Conservation (phyloP, 1,140 invertebrate species). For the Drosophila mojavensis region DNA sequence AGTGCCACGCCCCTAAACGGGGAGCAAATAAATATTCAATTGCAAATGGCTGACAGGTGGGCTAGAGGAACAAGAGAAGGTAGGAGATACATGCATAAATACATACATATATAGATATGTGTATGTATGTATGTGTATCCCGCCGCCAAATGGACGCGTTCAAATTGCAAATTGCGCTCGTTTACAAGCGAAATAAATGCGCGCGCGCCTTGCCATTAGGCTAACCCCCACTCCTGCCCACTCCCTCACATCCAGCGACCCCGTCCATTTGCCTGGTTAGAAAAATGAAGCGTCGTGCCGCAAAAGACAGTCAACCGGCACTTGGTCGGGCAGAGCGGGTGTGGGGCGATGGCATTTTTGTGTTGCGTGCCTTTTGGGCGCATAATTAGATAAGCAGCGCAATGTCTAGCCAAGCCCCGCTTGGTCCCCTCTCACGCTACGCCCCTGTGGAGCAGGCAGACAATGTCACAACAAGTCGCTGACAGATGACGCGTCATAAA, state of each 20-base stretch:
- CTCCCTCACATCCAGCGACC: background rate
- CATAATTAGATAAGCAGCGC: constrained; percentile 75
- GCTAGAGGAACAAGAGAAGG: background rate
- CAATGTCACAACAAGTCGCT: constrained; percentile 71
- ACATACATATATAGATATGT: background rate
- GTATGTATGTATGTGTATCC: background rate
- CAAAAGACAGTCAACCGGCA: constrained; percentile 61
- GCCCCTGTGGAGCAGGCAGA: background rate
- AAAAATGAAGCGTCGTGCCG: constrained; percentile 76
- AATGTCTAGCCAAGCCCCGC: constrained; percentile 45
- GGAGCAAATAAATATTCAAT: constrained; percentile 74
- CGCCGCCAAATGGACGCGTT: constrained; percentile 60
- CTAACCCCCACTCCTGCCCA: constrained; percentile 2
- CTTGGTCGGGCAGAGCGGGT: constrained; percentile 5
- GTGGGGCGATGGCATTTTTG: constrained; percentile 47
- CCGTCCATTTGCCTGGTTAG: constrained; percentile 45
- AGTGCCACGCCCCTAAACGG: constrained; percentile 47
- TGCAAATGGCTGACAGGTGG: constrained; percentile 52
- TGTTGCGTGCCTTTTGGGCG: constrained; percentile 67
- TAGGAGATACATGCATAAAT: no score
- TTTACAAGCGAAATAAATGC: constrained; percentile 76
- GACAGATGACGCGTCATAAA: constrained; percentile 79
- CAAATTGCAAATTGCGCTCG: constrained; percentile 76
- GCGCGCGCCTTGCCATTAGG: constrained; percentile 60
- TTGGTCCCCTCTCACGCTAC: background rate